A percentile compares a stretch with the other conserved stretches of the same genome.
These are phyloP conservation scores for Heliconius ethilla DNA, from an alignment of 2,888 invertebrate species.

Conservation along the genomic window DNA sequence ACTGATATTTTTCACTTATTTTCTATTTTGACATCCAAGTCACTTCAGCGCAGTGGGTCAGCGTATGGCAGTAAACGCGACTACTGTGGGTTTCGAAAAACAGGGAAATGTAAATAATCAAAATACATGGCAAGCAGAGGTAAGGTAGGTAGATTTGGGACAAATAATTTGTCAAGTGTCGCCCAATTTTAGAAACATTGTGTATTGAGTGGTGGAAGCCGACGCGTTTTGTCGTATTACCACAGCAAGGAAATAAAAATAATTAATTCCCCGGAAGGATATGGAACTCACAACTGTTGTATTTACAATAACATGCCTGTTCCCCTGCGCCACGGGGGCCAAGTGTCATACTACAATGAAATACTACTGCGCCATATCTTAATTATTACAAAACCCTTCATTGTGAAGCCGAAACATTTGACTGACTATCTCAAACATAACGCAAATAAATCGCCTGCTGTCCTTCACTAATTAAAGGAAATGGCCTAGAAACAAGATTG, in stretches of 20 bases:
- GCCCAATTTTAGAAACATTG: too few relatives aligned
- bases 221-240: not conserved
- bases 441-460: conserved; percentile 73
- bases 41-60: too few relatives aligned
- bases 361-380: conserved; percentile 13
- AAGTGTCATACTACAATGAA: not conserved
- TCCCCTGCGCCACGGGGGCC: not conserved
- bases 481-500: conserved; percentile 83
- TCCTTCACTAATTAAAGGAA: conserved; percentile 81
- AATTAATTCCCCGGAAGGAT: not conserved
- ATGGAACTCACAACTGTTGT: not conserved
- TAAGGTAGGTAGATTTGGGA: too few relatives aligned
- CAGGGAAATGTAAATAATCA: too few relatives aligned
- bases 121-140: too few relatives aligned
- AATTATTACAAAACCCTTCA: conserved; percentile 48
- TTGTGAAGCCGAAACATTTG: conserved; percentile 56
- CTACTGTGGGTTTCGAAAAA: too few relatives aligned
- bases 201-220: too few relatives aligned
- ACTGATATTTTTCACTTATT: not conserved
- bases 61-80: too few relatives aligned
- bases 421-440: conserved; percentile 67
- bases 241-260: not conserved
- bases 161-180: too few relatives aligned
- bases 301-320: not conserved
- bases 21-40: too few relatives aligned